Conservation (phyloP, 1,140 invertebrate genomes). For the Drosophila tropicalis region DNA sequence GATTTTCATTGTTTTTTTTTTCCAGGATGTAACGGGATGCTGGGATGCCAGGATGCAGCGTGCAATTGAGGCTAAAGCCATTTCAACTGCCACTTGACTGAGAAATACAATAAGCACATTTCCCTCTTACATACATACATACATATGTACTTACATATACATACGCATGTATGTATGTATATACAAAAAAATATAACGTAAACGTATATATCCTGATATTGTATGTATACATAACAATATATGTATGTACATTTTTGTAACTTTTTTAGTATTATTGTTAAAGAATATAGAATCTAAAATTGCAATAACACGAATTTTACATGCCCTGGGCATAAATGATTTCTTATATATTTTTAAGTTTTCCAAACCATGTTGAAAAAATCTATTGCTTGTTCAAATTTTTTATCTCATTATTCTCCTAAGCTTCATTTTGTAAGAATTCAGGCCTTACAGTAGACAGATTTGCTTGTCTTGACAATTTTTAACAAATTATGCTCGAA, state of each 20-base stretch:
- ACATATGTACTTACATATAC: neutral
- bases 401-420: too few species aligned
- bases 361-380: too few species aligned
- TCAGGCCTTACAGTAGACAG: neutral
- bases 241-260: neutral
- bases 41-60: conserved; percentile 53
- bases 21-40: conserved; percentile 10
- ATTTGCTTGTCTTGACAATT: neutral
- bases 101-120: conserved; percentile 54
- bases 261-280: conserved; percentile 10
- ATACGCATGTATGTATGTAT: neutral
- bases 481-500: neutral
- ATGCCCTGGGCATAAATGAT: neutral
- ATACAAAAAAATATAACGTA: neutral
- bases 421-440: too few species aligned
- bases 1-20: conserved; percentile 3
- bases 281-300: neutral
- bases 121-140: conserved; percentile 29
- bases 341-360: too few species aligned
- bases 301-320: neutral
- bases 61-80: conserved; percentile 76
- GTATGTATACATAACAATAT: neutral
- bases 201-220: conserved; percentile 19
- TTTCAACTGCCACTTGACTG: conserved; percentile 77
- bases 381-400: too few species aligned